Conservation (phyloP, 2,797 vertebrate genomes). For the Propithecus deckenii region DNA sequence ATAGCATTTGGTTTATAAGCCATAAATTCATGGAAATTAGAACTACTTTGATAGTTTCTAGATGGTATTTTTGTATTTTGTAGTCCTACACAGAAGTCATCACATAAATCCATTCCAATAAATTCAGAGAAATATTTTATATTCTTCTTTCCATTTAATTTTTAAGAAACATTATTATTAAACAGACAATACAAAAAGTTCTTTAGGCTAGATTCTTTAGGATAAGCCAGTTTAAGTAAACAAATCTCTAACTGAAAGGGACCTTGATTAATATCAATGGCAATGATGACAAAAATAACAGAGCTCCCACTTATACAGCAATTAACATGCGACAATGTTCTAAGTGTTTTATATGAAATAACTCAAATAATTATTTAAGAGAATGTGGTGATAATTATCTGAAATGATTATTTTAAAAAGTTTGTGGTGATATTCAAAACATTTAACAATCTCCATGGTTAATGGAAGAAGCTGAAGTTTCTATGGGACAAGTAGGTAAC, state of each 20-base stretch:
- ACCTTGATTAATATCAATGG: background rate
- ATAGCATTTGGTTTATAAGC: background rate
- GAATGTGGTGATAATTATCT: background rate
- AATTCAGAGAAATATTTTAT: background rate
- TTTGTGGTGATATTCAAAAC: background rate
- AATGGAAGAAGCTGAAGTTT: background rate
- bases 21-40: background rate
- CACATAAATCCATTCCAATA: background rate
- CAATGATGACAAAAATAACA: background rate
- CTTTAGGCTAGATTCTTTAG: background rate
- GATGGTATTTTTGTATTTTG: background rate
- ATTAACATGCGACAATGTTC: background rate
- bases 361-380: background rate
- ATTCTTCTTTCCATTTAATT: background rate
- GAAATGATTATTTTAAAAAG: background rate
- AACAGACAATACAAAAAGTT: background rate
- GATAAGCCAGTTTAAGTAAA: background rate
- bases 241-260: background rate
- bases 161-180: background rate
- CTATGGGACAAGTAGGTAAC: background rate
- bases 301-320: background rate
- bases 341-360: background rate
- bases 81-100: background rate
- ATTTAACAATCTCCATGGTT: background rate
- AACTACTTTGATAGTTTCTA: background rate